phyloP scores from a whole-genome alignment of 2,113 vertebrate genomes.

The Entomyzon cyanotis region DNA sequence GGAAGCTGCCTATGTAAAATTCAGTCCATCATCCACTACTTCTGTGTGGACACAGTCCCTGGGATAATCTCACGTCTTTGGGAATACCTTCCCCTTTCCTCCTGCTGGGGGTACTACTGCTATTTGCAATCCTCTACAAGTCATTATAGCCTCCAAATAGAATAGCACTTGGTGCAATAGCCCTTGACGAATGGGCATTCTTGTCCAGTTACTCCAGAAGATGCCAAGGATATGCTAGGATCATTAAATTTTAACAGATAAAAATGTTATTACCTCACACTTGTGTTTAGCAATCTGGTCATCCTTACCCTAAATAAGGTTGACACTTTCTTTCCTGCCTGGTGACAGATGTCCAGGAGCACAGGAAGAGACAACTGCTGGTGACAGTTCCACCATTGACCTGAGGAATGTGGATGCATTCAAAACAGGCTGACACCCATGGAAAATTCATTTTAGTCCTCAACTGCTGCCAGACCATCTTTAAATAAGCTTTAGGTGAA shows the following conservation, averaged over 20 bases:
- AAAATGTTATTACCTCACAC: not conserved
- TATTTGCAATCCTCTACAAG: not conserved
- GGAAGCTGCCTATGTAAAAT: not conserved
- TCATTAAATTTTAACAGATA: not conserved
- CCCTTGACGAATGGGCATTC: not conserved
- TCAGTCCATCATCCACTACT: not conserved
- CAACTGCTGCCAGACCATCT: not conserved
- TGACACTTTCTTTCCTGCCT: not conserved
- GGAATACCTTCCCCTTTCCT: not conserved
- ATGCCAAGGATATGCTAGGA: not conserved
- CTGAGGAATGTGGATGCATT: not conserved
- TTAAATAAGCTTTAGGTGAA: not conserved
- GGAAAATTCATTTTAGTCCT: not conserved
- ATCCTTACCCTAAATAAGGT: not conserved
- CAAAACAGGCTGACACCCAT: not conserved
- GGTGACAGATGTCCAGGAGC: not conserved
- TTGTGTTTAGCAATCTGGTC: not conserved
- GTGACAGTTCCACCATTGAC: not conserved
- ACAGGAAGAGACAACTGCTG: not conserved
- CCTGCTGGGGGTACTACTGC: not conserved
- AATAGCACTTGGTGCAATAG: not conserved
- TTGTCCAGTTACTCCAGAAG: not conserved
- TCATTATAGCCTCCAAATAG: not conserved
- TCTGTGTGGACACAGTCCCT: not conserved
- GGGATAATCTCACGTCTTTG: not conserved